Conservation (phyloP, 2,113 vertebrate species). For the Hippocampus comes region DNA sequence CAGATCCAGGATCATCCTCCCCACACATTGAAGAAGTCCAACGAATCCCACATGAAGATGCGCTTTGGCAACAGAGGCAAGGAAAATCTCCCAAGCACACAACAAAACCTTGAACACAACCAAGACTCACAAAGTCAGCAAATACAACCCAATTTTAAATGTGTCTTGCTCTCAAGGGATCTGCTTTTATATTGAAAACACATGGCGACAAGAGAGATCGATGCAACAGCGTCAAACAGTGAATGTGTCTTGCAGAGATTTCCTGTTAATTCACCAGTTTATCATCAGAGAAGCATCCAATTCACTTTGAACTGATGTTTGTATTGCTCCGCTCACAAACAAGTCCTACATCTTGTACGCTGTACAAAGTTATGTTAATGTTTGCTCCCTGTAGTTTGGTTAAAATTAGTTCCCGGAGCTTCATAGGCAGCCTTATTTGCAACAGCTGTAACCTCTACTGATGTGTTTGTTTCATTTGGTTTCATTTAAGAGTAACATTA, state of each 20-base stretch:
- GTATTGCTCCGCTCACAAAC: background rate
- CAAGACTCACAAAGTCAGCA: conserved; percentile 5
- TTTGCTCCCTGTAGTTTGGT: conserved; percentile 3
- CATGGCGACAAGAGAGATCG: conserved; percentile 48
- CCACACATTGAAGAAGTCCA: background rate
- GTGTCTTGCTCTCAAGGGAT: conserved; percentile 18
- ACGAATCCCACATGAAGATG: conserved; percentile 3
- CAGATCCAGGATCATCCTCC: background rate
- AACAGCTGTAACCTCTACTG: conserved; percentile 2
- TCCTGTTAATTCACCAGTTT: conserved; percentile 50
- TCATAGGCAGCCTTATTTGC: background rate
- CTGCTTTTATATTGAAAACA: conserved; percentile 57
- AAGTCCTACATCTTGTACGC: background rate
- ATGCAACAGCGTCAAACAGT: conserved; percentile 37
- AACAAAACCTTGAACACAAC: conserved; percentile 5
- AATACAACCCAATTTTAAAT: conserved; percentile 1
- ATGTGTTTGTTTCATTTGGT: conserved; percentile 3
- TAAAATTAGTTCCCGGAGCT: background rate
- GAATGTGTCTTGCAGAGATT: conserved; percentile 54
- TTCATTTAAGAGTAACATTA: background rate
- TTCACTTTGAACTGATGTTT: background rate
- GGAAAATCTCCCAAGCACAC: conserved; percentile 5
- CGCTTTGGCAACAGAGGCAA: conserved; percentile 4
- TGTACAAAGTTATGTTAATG: background rate
- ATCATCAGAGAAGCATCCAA: conserved; percentile 9